phyloP scores from a whole-genome alignment of 2,797 vertebrate species.

The Monodelphis domestica region DNA sequence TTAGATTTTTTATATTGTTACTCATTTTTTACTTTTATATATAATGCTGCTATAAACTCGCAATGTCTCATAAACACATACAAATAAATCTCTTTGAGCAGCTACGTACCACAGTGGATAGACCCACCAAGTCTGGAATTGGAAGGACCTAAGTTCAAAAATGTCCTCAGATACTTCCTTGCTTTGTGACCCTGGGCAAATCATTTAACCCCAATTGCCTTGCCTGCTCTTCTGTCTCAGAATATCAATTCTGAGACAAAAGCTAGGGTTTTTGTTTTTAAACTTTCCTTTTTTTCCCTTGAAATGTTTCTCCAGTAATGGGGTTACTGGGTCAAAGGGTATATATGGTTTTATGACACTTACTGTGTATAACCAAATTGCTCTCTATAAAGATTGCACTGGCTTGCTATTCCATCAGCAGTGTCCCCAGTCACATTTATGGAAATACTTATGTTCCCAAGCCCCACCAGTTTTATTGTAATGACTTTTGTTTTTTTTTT shows the following conservation, averaged over 20 bases:
- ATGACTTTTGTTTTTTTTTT: not conserved
- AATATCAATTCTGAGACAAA: too few species aligned
- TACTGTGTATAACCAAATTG: not conserved
- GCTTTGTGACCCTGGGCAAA: too few species aligned
- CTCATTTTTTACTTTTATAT: not conserved
- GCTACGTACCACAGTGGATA: too few species aligned
- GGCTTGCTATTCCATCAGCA: not conserved
- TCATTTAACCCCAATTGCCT: too few species aligned
- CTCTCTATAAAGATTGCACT: not conserved
- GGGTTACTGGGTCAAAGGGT: not conserved
- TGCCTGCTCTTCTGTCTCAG: too few species aligned
- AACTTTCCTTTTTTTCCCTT: not conserved
- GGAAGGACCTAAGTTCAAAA: too few species aligned
- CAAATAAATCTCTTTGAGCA: not conserved
- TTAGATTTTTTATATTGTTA: not conserved
- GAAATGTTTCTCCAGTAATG: not conserved
- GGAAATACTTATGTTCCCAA: not conserved
- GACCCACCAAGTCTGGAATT: too few species aligned
- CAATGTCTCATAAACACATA: not conserved
- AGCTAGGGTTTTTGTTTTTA: too few species aligned
- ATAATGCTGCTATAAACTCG: not conserved
- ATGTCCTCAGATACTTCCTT: too few species aligned
- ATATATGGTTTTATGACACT: not conserved
- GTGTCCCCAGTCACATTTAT: not conserved
- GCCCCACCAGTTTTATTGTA: not conserved